phyloP scores from a whole-genome alignment of 2,113 vertebrate species.

The Athene cunicularia region DNA sequence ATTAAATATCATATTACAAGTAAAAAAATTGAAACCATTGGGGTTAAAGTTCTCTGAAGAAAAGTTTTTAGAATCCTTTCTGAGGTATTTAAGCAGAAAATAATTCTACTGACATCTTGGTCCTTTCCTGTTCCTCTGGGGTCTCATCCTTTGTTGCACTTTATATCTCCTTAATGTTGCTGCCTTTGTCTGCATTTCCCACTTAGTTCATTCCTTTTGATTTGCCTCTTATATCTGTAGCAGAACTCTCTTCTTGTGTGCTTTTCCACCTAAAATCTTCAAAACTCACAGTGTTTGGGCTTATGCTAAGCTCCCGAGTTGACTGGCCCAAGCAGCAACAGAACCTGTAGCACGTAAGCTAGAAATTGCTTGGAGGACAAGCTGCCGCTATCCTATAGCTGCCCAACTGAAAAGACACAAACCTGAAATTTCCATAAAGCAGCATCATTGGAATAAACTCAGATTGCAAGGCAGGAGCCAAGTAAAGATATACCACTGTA shows the following conservation, averaged over 20 bases:
- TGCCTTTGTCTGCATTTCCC: not conserved
- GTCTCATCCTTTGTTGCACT: not conserved
- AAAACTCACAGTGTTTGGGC: not conserved
- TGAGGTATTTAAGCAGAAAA: conserved; percentile 43
- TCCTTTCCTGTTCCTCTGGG: not conserved
- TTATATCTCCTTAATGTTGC: conserved; percentile 36
- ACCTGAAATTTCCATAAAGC: not conserved
- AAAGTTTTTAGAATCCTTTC: conserved; percentile 12
- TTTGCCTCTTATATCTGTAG: not conserved
- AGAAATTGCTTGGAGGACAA: not conserved
- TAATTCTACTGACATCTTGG: not conserved
- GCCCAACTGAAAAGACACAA: not conserved
- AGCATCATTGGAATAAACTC: not conserved
- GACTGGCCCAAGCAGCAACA: not conserved
- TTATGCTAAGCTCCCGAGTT: not conserved
- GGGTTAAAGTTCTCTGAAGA: conserved; percentile 13
- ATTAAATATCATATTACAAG: not conserved
- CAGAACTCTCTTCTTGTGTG: not conserved
- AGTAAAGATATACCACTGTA: not conserved
- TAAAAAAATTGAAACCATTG: not conserved
- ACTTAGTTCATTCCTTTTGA: not conserved
- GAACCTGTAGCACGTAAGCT: not conserved
- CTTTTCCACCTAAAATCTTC: conserved; percentile 20
- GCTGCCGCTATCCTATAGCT: not conserved
- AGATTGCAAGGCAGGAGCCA: not conserved